These are phyloP conservation scores for Anastrepha ludens DNA, from an alignment of 1,140 invertebrate genomes.

Conservation along the genomic window DNA sequence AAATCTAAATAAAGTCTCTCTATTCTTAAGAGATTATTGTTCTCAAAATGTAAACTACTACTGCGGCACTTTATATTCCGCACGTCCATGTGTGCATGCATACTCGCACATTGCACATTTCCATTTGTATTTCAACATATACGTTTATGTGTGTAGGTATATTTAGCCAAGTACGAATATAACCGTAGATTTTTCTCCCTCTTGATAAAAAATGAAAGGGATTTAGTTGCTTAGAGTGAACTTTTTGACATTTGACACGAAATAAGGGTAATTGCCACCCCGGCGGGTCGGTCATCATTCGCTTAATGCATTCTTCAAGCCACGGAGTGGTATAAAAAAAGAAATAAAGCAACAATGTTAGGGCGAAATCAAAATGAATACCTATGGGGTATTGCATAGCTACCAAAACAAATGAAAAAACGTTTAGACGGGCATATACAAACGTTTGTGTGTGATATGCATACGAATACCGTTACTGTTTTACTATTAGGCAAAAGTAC, in stretches of 20 bases:
- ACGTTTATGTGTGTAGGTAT: not conserved
- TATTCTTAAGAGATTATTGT: too few species aligned
- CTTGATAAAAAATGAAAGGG: not conserved
- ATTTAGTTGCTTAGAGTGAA: not conserved
- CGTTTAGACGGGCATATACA: not conserved
- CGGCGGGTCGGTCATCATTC: constrained; percentile 9
- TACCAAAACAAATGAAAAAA: not conserved
- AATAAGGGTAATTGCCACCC: constrained; percentile 31
- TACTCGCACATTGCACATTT: not conserved
- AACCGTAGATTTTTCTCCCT: too few species aligned
- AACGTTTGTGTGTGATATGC: not conserved
- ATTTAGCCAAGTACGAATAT: too few species aligned
- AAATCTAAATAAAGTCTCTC: too few species aligned
- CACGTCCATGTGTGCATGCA: not conserved
- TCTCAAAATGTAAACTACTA: too few species aligned
- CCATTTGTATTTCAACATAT: not conserved
- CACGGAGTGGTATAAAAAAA: not conserved
- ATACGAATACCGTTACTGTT: too few species aligned
- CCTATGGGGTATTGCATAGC: not conserved
- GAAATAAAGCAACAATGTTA: not conserved
- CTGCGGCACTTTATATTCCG: too few species aligned
- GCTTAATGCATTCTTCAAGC: constrained; percentile 15
- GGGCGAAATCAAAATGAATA: not conserved
- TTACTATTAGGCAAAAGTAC: too few species aligned
- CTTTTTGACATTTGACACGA: constrained; percentile 10